These are phyloP conservation scores for Nycticryphes semicollaris DNA, from an alignment of 2,113 vertebrate species.

Conservation along the genomic window DNA sequence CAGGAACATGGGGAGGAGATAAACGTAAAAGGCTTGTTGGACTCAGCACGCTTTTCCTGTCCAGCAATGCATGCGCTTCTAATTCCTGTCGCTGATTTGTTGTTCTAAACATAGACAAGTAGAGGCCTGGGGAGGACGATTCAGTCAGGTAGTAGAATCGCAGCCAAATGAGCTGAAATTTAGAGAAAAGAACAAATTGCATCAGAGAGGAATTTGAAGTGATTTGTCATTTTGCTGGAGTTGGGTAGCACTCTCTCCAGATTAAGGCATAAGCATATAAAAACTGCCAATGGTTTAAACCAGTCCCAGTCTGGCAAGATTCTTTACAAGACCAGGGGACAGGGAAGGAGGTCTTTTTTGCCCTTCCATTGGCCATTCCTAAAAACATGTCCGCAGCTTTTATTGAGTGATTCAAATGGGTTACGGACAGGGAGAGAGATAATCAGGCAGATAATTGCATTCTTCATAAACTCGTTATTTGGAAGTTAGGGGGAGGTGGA, in stretches of 20 bases:
- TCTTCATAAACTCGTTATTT: background rate
- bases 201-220: background rate
- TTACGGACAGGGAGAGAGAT: background rate
- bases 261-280: background rate
- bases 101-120: background rate
- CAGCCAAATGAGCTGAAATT: background rate
- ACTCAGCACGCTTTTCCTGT: background rate
- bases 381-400: background rate
- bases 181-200: background rate
- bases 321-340: background rate
- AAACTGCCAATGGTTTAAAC: background rate
- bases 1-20: background rate
- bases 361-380: background rate
- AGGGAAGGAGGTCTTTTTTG: background rate
- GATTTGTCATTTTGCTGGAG: background rate
- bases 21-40: constrained; percentile 8
- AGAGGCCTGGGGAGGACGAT: background rate
- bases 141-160: background rate
- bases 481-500: background rate
- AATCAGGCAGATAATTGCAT: background rate
- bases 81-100: background rate
- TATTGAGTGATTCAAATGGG: background rate
- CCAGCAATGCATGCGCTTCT: background rate
- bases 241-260: background rate
- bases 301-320: background rate